phyloP scores from a whole-genome alignment of 2,113 vertebrate species.

The Myiozetetes cayanensis region DNA sequence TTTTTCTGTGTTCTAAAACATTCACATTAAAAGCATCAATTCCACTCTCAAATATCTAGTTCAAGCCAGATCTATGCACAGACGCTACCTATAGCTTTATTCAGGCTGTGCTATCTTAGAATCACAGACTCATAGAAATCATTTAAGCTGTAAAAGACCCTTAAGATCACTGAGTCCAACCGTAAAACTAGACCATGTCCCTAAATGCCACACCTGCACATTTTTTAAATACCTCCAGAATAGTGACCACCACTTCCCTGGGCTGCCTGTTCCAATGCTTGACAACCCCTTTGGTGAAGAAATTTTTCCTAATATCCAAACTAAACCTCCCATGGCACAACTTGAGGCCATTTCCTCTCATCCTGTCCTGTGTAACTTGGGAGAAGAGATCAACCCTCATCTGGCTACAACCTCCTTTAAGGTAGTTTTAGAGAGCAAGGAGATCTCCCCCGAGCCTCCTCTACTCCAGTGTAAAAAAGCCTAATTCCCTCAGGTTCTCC shows the following conservation, averaged over 20 bases:
- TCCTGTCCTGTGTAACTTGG: no score
- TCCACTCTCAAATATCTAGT: neutral
- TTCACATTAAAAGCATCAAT: neutral
- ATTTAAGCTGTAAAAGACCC: neutral
- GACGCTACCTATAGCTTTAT: neutral
- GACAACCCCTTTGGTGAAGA: neutral
- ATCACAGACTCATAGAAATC: neutral
- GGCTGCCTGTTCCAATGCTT: neutral
- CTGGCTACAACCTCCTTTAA: neutral
- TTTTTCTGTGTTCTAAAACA: neutral
- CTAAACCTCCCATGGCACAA: neutral
- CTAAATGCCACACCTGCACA: neutral
- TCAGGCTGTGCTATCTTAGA: neutral
- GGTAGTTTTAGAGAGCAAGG: rapidly evolving
- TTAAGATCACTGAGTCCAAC: neutral
- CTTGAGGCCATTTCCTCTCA: neutral
- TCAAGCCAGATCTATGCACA: neutral
- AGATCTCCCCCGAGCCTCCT: neutral
- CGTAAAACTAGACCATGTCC: neutral
- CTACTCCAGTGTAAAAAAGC: neutral
- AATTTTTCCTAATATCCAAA: neutral
- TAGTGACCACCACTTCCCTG: neutral
- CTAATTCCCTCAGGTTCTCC: neutral
- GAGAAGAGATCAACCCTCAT: neutral
- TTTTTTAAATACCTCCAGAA: neutral